phyloP scores from a whole-genome alignment of 2,797 vertebrate genomes.

The Crocodylus rhombifer region DNA sequence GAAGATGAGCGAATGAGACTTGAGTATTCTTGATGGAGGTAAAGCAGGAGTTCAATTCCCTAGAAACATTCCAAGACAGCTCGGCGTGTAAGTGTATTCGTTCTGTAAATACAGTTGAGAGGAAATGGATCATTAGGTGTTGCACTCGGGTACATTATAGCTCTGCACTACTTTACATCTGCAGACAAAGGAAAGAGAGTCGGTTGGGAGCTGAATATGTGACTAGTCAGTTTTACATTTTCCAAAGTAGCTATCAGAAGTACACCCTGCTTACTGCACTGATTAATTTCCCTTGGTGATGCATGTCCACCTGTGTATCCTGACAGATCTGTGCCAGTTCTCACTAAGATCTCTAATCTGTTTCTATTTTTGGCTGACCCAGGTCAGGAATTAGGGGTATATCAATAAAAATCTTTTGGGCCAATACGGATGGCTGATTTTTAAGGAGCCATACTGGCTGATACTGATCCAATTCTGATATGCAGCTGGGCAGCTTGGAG shows the following conservation, averaged over 20 bases:
- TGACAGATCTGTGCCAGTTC: neutral
- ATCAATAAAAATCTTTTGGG: no score
- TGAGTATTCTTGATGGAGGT: neutral
- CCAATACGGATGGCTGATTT: no score
- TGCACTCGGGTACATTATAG: neutral
- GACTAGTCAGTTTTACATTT: neutral
- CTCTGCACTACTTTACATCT: neutral
- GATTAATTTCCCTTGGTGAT: neutral
- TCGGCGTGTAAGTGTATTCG: neutral
- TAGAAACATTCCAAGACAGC: neutral
- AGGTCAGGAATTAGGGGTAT: neutral
- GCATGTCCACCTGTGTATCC: neutral
- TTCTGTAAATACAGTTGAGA: neutral
- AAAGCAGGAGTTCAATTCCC: neutral
- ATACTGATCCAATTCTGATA: no score
- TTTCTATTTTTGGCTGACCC: neutral
- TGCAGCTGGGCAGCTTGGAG: no score
- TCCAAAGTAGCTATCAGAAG: neutral
- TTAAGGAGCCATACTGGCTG: no score
- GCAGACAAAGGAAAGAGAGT: neutral
- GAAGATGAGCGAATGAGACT: neutral
- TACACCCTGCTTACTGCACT: neutral
- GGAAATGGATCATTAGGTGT: neutral
- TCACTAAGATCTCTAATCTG: neutral
- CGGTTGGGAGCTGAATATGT: neutral